phyloP scores from a whole-genome alignment of 2,888 invertebrate genomes.

The Machimus atricapillus region DNA sequence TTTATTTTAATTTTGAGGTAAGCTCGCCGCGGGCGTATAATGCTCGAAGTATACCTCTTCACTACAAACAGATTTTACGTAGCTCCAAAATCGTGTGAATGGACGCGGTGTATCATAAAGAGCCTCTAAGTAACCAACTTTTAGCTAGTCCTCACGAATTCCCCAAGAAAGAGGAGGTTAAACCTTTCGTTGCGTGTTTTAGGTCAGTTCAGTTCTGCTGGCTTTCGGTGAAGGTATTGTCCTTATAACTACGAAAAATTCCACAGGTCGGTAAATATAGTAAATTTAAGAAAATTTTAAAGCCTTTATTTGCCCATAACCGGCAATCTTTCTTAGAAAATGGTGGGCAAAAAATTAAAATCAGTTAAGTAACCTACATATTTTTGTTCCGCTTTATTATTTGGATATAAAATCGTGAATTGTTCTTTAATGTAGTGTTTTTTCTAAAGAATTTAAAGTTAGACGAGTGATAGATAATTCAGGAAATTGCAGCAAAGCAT shows the following conservation, averaged over 20 bases:
- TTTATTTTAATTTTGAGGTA: background rate
- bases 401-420: background rate
- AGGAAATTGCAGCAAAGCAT: background rate
- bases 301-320: background rate
- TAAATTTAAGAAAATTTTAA: background rate
- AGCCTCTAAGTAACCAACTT: background rate
- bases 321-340: background rate
- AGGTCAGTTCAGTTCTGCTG: conserved; percentile 10
- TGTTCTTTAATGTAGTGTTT: background rate
- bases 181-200: conserved; percentile 27
- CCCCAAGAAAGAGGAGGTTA: conserved; percentile 5
- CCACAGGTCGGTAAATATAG: conserved; percentile 1
- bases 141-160: background rate
- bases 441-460: background rate
- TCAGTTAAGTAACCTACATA: background rate
- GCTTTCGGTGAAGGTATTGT: background rate
- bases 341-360: background rate
- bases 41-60: background rate
- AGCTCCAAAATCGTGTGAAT: background rate
- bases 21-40: background rate
- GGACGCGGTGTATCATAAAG: background rate
- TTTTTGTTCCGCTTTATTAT: background rate
- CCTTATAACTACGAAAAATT: background rate
- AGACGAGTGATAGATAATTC: background rate
- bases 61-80: background rate